These are phyloP conservation scores for Chaunax sp. DNA, from an alignment of 2,797 vertebrate species.

Conservation along the genomic window DNA sequence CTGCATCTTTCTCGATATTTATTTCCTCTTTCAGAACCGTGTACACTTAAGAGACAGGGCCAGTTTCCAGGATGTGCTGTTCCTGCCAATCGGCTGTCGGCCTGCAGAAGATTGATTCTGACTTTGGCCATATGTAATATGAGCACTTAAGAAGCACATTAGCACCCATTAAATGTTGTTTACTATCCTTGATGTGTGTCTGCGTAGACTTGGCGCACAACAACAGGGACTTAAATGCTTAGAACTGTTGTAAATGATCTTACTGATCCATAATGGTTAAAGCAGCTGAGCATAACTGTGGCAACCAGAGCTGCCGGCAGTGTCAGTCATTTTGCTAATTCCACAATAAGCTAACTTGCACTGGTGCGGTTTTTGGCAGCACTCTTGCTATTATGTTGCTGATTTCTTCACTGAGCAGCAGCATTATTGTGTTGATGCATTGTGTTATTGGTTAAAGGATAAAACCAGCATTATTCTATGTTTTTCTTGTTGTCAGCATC, in stretches of 20 bases:
- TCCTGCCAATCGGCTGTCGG: conserved; percentile 49
- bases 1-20: conserved; percentile 5
- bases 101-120: conserved; percentile 75
- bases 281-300: conserved; percentile 61
- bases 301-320: conserved; percentile 48
- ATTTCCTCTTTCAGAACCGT: conserved; percentile 6
- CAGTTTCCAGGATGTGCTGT: conserved; percentile 53
- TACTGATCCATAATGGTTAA: conserved; percentile 65
- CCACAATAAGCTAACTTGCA: conserved; percentile 29
- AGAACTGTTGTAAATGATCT: conserved; percentile 71
- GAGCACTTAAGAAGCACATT: conserved; percentile 80
- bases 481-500: background rate
- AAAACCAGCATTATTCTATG: background rate
- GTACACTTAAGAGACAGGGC: background rate
- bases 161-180: conserved; percentile 79
- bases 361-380: conserved; percentile 6
- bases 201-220: conserved; percentile 59
- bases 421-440: conserved; percentile 20
- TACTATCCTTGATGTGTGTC: conserved; percentile 67
- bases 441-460: background rate
- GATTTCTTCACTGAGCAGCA: conserved; percentile 17
- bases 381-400: conserved; percentile 10
- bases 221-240: conserved; percentile 72
- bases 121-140: conserved; percentile 70
- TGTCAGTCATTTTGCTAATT: conserved; percentile 31